phyloP scores from a whole-genome alignment of 2,888 invertebrate species.

The Tachystola acroxantha region DNA sequence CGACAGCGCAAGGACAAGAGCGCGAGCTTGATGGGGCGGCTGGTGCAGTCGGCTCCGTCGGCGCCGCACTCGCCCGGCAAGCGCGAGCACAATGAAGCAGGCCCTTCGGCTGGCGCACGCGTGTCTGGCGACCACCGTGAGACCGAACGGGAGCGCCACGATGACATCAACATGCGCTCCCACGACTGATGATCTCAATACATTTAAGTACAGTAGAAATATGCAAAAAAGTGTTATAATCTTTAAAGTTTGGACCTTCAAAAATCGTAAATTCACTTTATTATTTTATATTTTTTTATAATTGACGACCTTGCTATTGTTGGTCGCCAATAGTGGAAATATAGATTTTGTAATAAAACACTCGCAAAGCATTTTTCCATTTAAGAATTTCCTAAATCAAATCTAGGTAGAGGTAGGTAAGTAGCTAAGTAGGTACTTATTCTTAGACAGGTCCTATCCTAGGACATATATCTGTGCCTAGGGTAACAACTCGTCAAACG shows the following conservation, averaged over 20 bases:
- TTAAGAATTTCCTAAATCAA: no score
- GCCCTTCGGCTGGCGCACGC: constrained; percentile 61
- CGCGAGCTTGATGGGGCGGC: constrained; percentile 76
- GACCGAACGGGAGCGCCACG: constrained; percentile 62
- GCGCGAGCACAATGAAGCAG: constrained; percentile 63
- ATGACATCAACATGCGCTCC: constrained; percentile 65
- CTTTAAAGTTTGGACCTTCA: constrained; percentile 47
- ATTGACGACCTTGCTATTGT: constrained; percentile 67
- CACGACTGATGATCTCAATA: constrained; percentile 37
- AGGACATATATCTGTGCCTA: no score
- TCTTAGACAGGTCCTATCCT: no score
- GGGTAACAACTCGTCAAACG: no score
- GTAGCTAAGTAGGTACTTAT: no score
- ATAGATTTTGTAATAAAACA: constrained; percentile 46
- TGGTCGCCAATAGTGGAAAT: constrained; percentile 66
- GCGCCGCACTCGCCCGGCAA: constrained; percentile 55
- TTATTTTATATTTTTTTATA: constrained; percentile 65
- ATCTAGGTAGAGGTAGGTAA: no score
- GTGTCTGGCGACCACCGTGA: constrained; percentile 70
- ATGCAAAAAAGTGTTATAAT: constrained; percentile 35
- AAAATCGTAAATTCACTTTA: constrained; percentile 60
- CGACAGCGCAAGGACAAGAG: constrained; percentile 80
- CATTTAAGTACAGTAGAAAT: constrained; percentile 4
- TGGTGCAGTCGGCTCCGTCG: constrained; percentile 79
- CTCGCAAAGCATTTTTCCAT: no score